Percentiles rank a stretch among this genome's conserved stretches.
phyloP scores from a whole-genome alignment of 2,113 vertebrate genomes.

The Forbesichthys agassizii region DNA sequence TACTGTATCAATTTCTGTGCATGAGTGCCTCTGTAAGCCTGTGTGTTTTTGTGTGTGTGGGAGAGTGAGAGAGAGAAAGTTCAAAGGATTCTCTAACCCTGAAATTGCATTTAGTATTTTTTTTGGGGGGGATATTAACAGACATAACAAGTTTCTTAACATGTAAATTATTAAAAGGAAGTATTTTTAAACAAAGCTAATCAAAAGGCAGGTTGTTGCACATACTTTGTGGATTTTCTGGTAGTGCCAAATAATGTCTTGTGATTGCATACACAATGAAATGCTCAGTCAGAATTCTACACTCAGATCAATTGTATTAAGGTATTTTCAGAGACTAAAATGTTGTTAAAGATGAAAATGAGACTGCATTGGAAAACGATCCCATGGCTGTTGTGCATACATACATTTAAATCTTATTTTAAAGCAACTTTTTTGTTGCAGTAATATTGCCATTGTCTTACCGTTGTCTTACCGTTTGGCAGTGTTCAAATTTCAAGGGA shows the following conservation, averaged over 20 bases:
- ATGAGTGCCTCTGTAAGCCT: conserved; percentile 2
- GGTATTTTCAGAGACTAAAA: too few relatives aligned
- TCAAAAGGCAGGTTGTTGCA: too few relatives aligned
- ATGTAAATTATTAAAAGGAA: background rate
- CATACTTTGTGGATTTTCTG: background rate
- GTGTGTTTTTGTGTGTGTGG: background rate
- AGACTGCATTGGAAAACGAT: too few relatives aligned
- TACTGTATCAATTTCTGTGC: conserved; percentile 8
- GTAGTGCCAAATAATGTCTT: background rate
- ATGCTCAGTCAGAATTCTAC: background rate
- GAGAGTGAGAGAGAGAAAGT: background rate
- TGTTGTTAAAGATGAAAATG: too few relatives aligned
- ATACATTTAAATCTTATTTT: too few relatives aligned
- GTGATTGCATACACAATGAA: background rate
- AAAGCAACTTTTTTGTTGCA: too few relatives aligned
- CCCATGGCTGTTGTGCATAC: too few relatives aligned
- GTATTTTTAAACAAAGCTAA: too few relatives aligned
- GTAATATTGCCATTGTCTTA: too few relatives aligned
- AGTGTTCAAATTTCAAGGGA: background rate
- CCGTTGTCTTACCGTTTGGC: too few relatives aligned
- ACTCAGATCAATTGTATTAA: too few relatives aligned
- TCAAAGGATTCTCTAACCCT: background rate
- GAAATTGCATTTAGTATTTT: background rate
- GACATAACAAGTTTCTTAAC: background rate
- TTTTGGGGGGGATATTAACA: background rate